Evolutionary conservation across 2,797 vertebrate species (phyloP), one percentile per base, ranked within the genome.

Genomic region (Cossypha caffra): DNA sequence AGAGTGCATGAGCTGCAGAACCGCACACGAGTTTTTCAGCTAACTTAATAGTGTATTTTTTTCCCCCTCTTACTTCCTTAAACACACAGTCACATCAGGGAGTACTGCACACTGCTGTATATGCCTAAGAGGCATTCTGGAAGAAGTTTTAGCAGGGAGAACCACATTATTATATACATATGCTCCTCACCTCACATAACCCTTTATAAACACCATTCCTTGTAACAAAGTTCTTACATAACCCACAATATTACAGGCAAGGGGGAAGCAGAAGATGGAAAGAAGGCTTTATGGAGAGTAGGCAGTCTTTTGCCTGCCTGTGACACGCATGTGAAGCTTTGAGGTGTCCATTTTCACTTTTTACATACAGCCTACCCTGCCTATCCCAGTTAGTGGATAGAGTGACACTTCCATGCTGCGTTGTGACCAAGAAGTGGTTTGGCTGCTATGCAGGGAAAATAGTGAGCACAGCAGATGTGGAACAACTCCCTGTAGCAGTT

Each of bases 91-190:
- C 72, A 75, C 78, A 80, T 87, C 64, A 83, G 72, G 86, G 64
- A 93, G 54, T 9, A 8, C 50, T 89, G 54, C 33, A 54, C 50
- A 20, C 38, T 95, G 75, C 79, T 59, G 15, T 45, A 18, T 62
- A 7, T 90, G 81, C 68, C 86, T 47, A 31, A 61, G 77, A 86
- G 81, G 68, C 78, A 37, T 74, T 94, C 52, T 92, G 88, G 87
- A 93, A 94, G 47, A 31, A 7, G 1, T 76, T 86, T 59, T 21
- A 77, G 25, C 16, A 76, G 54, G 58, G 90, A 66, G 40, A 54
- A n/a, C 23, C n/a, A 40, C 55, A 28, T 75, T 69, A 58, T 33
- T 15, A 11, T 75, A 55, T 31, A 43, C 40, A 74, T 72, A 87
- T 18, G 55, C 55, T 72, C 55, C 35, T 95, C 24, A 79, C 78